These are phyloP conservation scores for Rosalia funebris DNA, from an alignment of 2,888 invertebrate genomes.

Conservation along the genomic window DNA sequence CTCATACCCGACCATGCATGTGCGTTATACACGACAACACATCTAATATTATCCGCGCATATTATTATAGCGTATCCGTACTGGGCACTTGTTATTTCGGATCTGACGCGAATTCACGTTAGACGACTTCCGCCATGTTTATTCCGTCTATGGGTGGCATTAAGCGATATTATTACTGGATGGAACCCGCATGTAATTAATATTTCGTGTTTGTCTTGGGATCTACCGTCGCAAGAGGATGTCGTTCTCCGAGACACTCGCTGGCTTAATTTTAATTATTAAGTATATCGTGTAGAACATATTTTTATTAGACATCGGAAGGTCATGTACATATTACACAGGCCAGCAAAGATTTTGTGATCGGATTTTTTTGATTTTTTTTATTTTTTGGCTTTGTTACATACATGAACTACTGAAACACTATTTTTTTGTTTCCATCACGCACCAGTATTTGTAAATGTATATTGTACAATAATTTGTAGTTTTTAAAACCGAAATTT, in stretches of 20 bases:
- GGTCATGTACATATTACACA: no score
- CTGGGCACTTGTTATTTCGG: constrained; percentile 18
- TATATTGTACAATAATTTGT: no score
- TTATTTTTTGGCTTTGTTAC: no score
- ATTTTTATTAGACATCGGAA: not conserved
- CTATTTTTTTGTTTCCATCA: no score
- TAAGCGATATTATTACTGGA: not conserved
- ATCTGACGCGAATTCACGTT: constrained; percentile 27
- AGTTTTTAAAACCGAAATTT: no score
- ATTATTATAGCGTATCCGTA: constrained; percentile 29
- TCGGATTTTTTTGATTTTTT: no score
- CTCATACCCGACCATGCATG: no score
- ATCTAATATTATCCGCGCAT: constrained; percentile 35
- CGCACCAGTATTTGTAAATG: no score
- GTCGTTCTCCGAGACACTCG: not conserved
- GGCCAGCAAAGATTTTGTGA: no score
- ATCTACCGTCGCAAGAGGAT: not conserved
- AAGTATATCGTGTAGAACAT: not conserved
- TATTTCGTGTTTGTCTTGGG: not conserved
- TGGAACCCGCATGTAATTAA: not conserved
- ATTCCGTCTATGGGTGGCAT: not conserved
- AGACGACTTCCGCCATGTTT: constrained; percentile 22
- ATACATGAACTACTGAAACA: no score
- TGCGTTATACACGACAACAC: constrained; percentile 17
- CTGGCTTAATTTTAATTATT: not conserved